Evolutionary conservation across 1,140 invertebrate genomes (phyloP), one percentile per base, ranked within the genome.

Genomic region (Brachionus rotundiformis): DNA sequence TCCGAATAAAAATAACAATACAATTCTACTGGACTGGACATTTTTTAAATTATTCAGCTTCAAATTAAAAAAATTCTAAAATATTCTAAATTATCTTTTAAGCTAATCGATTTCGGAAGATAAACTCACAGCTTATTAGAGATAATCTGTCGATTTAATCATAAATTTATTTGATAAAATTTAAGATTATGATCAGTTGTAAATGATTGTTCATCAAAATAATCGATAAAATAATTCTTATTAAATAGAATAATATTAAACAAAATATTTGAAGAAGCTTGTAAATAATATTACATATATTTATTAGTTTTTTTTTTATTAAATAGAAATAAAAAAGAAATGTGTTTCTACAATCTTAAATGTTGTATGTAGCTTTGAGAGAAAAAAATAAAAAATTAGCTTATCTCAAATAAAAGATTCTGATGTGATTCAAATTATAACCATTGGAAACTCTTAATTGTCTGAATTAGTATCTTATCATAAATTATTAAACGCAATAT

Each of bases 221-320:
- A 54, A 54, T 54, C 47, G 47, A 54, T 54, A 54, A 54, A 54
- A 54, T 54, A 54, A 54, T 54, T 49, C 16, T 54, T 19, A 19
- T 54, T 19, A 54, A 54, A 54, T 19, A n/a, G 3, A 23, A 49
- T 19, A 49, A 49, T 16, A 49, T 49, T 49, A 49, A 49, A 49
- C 16, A 49, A 49, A 49, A 23, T n/a, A 54, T 23, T 54, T 54
- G 47, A 54, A 54, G 47, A 54, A 54, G 16, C 47, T 13, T 41
- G 6, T 16, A 49, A 16, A 49, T 16, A 19, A 54, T 54, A 54
- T 25, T 54, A 54, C 47, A 6, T 19, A 54, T 54, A n/a, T 54
- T 54, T 54, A 54, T 54, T 54, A 19, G 47, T 54, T 54, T 54
- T 54, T 19, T 39, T 54, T 54, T 1, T 54, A 54, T 54, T 54